phyloP scores from a whole-genome alignment of 2,888 invertebrate species.

The Stenodera caucasica region DNA sequence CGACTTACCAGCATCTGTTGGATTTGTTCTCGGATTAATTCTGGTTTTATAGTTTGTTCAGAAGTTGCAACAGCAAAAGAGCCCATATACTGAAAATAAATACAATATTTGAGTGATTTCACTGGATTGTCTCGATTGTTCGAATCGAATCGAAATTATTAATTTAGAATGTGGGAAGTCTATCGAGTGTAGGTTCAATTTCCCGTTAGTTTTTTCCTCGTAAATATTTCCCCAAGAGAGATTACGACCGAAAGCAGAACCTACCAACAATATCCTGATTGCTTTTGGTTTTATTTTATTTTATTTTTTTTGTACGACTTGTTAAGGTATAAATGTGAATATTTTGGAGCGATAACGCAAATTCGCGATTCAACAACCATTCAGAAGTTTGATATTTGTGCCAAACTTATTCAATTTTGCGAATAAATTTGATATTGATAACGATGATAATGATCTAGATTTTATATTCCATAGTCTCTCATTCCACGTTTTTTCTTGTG shows the following conservation, averaged over 20 bases:
- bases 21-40: conserved; percentile 60
- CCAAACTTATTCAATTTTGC: conserved; percentile 16
- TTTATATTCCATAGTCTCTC: neutral
- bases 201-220: neutral
- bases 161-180: neutral
- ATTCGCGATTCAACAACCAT: neutral
- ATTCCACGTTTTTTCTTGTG: neutral
- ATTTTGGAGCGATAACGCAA: neutral
- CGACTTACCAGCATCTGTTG: conserved; percentile 29
- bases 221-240: neutral
- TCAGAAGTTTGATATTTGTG: neutral
- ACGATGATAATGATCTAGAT: neutral
- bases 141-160: neutral
- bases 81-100: conserved; percentile 71
- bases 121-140: neutral
- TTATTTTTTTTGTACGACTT: neutral
- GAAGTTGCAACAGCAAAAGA: conserved; percentile 74
- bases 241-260: neutral
- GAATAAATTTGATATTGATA: conserved; percentile 21
- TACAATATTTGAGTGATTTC: neutral
- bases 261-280: neutral
- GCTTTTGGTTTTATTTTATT: neutral
- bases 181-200: conserved; percentile 1
- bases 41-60: conserved; percentile 66
- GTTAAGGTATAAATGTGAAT: neutral